Conservation (phyloP, 2,888 invertebrate genomes). For the Callyntrura guangdongensis region DNA sequence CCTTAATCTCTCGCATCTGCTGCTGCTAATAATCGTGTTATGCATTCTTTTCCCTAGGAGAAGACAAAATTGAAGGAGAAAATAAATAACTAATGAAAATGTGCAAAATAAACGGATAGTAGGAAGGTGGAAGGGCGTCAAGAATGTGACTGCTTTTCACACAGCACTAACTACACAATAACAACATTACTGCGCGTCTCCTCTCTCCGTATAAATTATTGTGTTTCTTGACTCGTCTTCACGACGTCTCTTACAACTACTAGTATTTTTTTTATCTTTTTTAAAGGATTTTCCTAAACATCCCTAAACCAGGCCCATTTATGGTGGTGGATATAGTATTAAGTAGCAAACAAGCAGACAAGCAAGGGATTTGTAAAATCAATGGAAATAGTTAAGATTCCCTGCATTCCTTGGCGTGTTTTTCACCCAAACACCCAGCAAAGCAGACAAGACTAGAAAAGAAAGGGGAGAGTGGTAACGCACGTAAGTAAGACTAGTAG, state of each 20-base stretch:
- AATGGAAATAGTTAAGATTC: slow-evolving; percentile 79
- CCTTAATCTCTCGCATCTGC: background rate
- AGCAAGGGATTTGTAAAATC: slow-evolving; percentile 74
- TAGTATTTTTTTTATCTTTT: background rate
- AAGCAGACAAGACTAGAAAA: background rate
- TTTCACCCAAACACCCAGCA: slow-evolving; percentile 60
- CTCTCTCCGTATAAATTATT: background rate
- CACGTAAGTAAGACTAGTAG: background rate
- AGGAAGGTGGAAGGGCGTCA: too few relatives aligned
- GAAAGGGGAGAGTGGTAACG: too few relatives aligned
- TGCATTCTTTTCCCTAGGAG: background rate
- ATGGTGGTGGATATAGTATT: slow-evolving; percentile 4
- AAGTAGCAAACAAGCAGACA: slow-evolving; percentile 36
- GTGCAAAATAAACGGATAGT: too few relatives aligned
- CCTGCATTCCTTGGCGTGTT: slow-evolving; percentile 73
- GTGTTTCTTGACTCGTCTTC: background rate
- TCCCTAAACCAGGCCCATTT: background rate
- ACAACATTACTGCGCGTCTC: background rate
- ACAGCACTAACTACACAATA: background rate
- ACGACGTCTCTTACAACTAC: background rate
- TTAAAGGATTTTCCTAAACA: slow-evolving; percentile 3
- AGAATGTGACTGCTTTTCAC: too few relatives aligned
- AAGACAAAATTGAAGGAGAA: background rate
- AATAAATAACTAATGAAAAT: too few relatives aligned
- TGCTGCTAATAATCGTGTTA: background rate